Evolutionary conservation across 2,113 vertebrate species (phyloP).

Genomic region (Perca schrenkii): DNA sequence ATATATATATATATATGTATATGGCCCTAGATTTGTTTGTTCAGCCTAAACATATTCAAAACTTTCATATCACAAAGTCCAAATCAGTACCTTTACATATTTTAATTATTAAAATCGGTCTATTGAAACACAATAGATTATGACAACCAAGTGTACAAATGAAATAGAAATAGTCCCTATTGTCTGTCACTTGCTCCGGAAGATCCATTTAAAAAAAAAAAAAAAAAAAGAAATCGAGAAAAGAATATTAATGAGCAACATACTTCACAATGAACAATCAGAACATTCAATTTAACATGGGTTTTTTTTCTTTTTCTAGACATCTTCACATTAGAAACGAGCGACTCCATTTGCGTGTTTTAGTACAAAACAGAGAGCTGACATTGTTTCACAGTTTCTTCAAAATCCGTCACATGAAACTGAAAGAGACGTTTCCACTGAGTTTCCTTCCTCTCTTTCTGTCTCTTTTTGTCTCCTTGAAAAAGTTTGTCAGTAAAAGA

Average conservation of each 20-base stretch:
- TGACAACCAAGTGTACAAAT: slow-evolving; percentile 88
- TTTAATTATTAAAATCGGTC: slow-evolving; percentile 88
- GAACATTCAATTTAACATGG: slow-evolving; percentile 81
- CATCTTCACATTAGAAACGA: slow-evolving; percentile 83
- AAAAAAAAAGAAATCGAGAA: slow-evolving; percentile 70
- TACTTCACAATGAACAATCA: slow-evolving; percentile 85
- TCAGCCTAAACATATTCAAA: slow-evolving; percentile 12
- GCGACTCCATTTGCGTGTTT: slow-evolving; percentile 66
- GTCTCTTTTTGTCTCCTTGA: slow-evolving; percentile 47
- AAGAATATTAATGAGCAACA: slow-evolving; percentile 79
- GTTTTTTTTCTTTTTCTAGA: slow-evolving; percentile 69
- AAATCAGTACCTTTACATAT: slow-evolving; percentile 78
- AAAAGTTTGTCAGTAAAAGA: slow-evolving; percentile 60
- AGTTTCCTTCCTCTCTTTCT: slow-evolving; percentile 14
- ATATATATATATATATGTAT: neutral
- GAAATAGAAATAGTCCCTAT: slow-evolving; percentile 84
- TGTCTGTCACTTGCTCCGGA: slow-evolving; percentile 80
- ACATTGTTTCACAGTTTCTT: slow-evolving; percentile 81
- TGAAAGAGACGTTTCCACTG: slow-evolving; percentile 46
- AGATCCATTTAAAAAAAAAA: slow-evolving; percentile 80
- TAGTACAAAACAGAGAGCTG: slow-evolving; percentile 73
- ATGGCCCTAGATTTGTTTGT: neutral
- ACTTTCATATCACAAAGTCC: slow-evolving; percentile 26
- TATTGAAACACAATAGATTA: slow-evolving; percentile 88
- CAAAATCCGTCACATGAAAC: slow-evolving; percentile 75